Base-by-base conservation (phyloP, 2,113 vertebrate genomes). In the Pluvianellus socialis region DNA sequence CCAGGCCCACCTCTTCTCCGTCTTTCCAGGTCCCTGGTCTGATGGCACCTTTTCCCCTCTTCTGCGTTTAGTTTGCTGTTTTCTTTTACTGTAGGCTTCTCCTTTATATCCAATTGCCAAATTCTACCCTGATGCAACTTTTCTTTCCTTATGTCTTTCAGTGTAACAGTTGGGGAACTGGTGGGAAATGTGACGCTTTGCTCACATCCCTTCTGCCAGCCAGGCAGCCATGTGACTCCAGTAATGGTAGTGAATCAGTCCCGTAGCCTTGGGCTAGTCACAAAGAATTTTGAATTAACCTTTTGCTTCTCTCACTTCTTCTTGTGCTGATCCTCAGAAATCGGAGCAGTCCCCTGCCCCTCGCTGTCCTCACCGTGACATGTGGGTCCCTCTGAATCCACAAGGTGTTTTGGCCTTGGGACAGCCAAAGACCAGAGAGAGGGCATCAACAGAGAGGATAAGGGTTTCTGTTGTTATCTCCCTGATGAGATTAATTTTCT, bases 401-500 rank as follows among this genome's bases (percentile, higher is more conserved):
- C 26, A 55, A 68, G 72, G 70, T 75, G 40, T 61, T 94, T 84
- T 75, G 77, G 38, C 85, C 38, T 80, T 65, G 75, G 52, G 38
- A 89, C 77, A 90, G 95, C 77, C 95, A 88, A 86, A 74, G 82
- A 63, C 83, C 8, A 3, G 87, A 72, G 90, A 93, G 40, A 52
- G 79, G 61, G 33, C 59, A 82, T 77, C 44, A 75, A 62, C 67
- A 88, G 47, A 93, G 76, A 73, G 74, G 68, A 70, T 76, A 73
- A 95, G 55, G 7, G 4, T 67, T 88, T 86, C 76, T 96, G 84
- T 77, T 90, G 68, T 89, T 86, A 79, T 86, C 79, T 85, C 55
- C 86, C 94, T 49, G 28, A 90, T 92, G 91, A 95, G 93, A 92
- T 74, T 90, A 88, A 94, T 96, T 97, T 96, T 93, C 56, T 86